These are phyloP conservation scores for Gracilinanus agilis DNA, from an alignment of 2,113 vertebrate species.

Conservation along the genomic window DNA sequence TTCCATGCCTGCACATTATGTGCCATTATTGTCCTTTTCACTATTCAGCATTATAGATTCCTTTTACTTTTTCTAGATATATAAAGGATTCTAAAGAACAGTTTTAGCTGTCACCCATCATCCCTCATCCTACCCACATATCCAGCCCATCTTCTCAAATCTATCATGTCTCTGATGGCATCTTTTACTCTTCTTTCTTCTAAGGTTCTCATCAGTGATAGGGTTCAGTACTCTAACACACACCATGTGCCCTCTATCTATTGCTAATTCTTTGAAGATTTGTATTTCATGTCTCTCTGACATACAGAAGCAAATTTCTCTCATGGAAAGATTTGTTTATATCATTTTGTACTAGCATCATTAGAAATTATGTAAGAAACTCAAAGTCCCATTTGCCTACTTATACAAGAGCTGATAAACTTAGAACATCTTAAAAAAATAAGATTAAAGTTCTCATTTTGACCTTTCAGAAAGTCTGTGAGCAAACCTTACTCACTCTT, in stretches of 20 bases:
- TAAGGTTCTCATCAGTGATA: background rate
- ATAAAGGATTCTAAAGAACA: background rate
- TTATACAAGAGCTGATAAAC: background rate
- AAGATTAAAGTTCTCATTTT: constrained; percentile 26
- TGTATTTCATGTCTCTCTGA: background rate
- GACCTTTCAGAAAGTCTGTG: constrained; percentile 50
- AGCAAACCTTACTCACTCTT: constrained; percentile 53
- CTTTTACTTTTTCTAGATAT: background rate
- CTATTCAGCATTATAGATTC: no score
- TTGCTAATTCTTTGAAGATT: background rate
- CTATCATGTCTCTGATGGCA: background rate
- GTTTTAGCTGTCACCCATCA: background rate
- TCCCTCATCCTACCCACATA: background rate
- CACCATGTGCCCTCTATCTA: background rate
- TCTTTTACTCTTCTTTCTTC: background rate
- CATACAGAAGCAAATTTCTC: background rate
- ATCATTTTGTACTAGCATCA: background rate
- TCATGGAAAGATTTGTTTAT: background rate
- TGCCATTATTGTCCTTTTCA: background rate
- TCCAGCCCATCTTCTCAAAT: background rate
- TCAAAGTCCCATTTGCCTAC: background rate
- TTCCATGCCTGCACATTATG: background rate
- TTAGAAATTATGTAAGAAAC: background rate
- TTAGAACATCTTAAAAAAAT: constrained; percentile 13
- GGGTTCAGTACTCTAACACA: background rate